phyloP scores from a whole-genome alignment of 2,797 vertebrate species.

The Sebastes reedi region DNA sequence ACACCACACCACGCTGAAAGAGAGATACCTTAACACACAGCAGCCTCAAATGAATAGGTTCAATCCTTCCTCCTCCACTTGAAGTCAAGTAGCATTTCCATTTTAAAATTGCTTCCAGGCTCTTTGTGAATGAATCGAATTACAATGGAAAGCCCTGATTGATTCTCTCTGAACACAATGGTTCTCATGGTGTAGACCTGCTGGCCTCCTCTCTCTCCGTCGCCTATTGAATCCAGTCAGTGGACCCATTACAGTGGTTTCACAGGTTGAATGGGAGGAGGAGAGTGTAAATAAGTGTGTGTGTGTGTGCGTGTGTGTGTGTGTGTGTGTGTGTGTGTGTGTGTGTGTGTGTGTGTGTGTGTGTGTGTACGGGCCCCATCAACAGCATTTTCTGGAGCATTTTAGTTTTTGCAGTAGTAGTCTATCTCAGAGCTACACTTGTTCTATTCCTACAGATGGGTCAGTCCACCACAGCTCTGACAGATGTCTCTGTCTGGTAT shows the following conservation, averaged over 20 bases:
- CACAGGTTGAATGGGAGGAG: slow-evolving; percentile 64
- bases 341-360: neutral
- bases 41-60: slow-evolving; percentile 55
- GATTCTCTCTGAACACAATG: slow-evolving; percentile 83
- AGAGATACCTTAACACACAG: slow-evolving; percentile 53
- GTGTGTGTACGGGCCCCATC: neutral
- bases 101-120: slow-evolving; percentile 82
- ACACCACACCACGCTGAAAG: slow-evolving; percentile 1
- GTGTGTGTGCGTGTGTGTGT: neutral
- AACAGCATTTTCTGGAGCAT: slow-evolving; percentile 2
- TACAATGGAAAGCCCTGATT: slow-evolving; percentile 83
- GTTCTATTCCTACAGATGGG: neutral
- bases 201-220: slow-evolving; percentile 62
- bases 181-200: slow-evolving; percentile 77
- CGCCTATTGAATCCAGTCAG: slow-evolving; percentile 73
- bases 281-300: slow-evolving; percentile 58
- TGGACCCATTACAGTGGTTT: slow-evolving; percentile 76
- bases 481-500: neutral
- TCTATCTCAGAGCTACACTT: neutral
- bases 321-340: neutral
- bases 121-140: slow-evolving; percentile 85
- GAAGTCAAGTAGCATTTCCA: slow-evolving; percentile 84
- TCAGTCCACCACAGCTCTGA: neutral
- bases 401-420: neutral
- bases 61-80: slow-evolving; percentile 48